Evolutionary conservation across 1,140 invertebrate species (phyloP), one percentile per base, ranked within the genome.

Genomic region (Megalopta genalis): DNA sequence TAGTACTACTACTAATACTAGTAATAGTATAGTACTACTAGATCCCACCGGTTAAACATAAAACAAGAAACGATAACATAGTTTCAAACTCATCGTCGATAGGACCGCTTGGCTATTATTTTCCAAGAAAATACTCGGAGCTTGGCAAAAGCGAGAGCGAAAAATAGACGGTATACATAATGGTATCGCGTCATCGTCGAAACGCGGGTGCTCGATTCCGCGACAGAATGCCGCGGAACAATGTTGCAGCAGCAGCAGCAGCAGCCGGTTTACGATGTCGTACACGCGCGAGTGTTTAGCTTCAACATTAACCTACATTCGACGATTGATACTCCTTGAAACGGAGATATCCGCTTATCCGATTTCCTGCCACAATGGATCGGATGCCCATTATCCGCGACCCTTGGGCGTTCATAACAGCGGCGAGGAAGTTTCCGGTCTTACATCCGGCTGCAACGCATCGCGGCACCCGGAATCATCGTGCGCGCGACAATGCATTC

Each of bases 301-400:
- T 27, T 12, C 18, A 42, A 37, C 23, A 23, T n/a, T 18, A 57
- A 42, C 54, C 60, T 72, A 27, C 37, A 27, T 72, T 59, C 3
- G 23, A 25, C 9, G 57, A 60, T 23, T 23, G 52, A 72, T 63
- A 27, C 25, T 63, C 25, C 70, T 46, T 62, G 14, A 1, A 32
- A 70, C 32, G 27, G n/a, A 18, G 57, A 73, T 73, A 73, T 21
- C 70, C n/a, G 59, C 39, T 73, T 73, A 73, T 59, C 23, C 70
- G 25, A 73, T 73, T 72, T 72, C 70, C 37, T 27, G 18, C 18
- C 18, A 25, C 54, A 73, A 73, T n/a, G 70, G 70, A 73, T 73
- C 59, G 42, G 59, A 32, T 37, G 23, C 70, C 70, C 59, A 73
- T 73, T 73, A 46, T 73, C 70, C 21, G 16, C 57, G 25, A 73